Evolutionary conservation across 2,888 invertebrate species (phyloP).

Genomic region (Helleia helle): DNA sequence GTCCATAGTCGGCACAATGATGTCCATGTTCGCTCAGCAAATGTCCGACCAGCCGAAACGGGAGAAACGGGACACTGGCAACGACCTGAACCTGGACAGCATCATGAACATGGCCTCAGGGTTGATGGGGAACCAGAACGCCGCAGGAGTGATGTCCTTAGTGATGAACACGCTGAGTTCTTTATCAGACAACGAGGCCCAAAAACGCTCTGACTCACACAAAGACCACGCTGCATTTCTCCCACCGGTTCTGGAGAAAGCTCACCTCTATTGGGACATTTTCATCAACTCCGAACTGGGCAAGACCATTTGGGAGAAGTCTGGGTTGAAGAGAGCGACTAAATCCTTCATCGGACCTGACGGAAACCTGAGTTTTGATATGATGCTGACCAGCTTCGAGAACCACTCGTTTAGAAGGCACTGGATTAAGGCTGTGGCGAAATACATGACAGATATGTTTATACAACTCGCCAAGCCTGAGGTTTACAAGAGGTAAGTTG

Average conservation of each 20-base stretch:
- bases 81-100: constrained; percentile 66
- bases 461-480: constrained; percentile 83
- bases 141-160: constrained; percentile 75
- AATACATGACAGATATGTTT: constrained; percentile 82
- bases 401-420: constrained; percentile 85
- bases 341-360: constrained; percentile 79
- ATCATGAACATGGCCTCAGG: constrained; percentile 71
- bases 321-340: constrained; percentile 80
- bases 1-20: constrained; percentile 63
- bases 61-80: constrained; percentile 37
- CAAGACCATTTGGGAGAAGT: constrained; percentile 80
- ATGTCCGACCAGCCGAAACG: constrained; percentile 35
- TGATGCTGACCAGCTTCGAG: constrained; percentile 84
- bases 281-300: constrained; percentile 86
- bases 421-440: constrained; percentile 85
- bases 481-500: constrained; percentile 78
- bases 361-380: constrained; percentile 81
- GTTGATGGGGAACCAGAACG: constrained; percentile 59
- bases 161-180: constrained; percentile 78
- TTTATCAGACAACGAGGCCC: constrained; percentile 75
- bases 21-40: constrained; percentile 61
- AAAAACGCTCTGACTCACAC: constrained; percentile 75
- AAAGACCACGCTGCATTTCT: constrained; percentile 81
- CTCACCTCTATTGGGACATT: constrained; percentile 84
- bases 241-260: constrained; percentile 76